Percentiles rank a stretch among this genome's conserved stretches.
These are phyloP conservation scores for Lordiphosa stackelbergi DNA, from an alignment of 1,140 invertebrate genomes.

Conservation along the genomic window DNA sequence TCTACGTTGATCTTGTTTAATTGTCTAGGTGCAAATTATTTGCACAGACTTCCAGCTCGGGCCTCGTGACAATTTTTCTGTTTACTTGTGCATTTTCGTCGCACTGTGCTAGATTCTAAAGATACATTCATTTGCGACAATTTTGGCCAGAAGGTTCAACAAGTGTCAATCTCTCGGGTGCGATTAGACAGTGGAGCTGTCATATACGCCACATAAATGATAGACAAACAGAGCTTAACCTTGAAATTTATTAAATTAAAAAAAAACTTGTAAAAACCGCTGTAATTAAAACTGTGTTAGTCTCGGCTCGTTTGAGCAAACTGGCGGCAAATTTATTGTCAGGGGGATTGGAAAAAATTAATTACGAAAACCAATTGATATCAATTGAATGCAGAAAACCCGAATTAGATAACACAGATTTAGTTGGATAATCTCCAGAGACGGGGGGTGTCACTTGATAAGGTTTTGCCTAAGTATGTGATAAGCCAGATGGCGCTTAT, in stretches of 20 bases:
- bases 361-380: conserved; percentile 23
- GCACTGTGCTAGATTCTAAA: conserved; percentile 22
- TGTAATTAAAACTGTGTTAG: conserved; percentile 58
- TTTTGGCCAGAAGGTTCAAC: conserved; percentile 23
- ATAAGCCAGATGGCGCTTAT: conserved; percentile 26
- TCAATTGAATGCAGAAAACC: conserved; percentile 14
- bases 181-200: conserved; percentile 11
- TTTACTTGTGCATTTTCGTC: conserved; percentile 16
- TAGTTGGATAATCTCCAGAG: conserved; percentile 2
- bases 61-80: neutral
- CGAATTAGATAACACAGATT: conserved; percentile 4
- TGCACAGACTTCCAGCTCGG: neutral
- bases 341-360: conserved; percentile 16
- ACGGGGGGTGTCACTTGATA: too few relatives aligned
- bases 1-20: too few relatives aligned
- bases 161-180: conserved; percentile 2
- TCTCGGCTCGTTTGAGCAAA: conserved; percentile 23
- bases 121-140: neutral
- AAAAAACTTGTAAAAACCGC: conserved; percentile 24
- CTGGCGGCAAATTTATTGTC: conserved; percentile 35
- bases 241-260: conserved; percentile 58
- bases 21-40: neutral
- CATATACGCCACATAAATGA: conserved; percentile 14
- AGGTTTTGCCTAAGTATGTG: neutral
- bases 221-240: conserved; percentile 21